Base-by-base conservation (phyloP, 2,113 vertebrate genomes). In the Fregetta grallaria region DNA sequence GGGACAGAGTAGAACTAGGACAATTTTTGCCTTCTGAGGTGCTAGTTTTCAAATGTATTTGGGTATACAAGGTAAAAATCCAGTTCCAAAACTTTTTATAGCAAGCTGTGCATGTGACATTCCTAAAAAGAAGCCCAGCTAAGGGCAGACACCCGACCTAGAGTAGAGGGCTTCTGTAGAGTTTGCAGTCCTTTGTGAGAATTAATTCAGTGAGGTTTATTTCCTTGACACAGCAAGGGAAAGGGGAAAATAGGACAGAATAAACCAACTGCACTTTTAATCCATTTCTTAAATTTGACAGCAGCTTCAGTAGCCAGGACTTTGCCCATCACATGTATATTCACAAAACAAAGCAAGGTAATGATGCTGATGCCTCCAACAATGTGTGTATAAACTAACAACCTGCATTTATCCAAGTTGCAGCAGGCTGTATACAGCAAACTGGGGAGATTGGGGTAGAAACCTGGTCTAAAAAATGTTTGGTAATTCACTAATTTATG, bases 291-390 rank as follows among this genome's bases (percentile, higher is more conserved):
- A 13, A 26, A 50, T 34, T 42, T 59, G 55, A 15, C 45, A 65
- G 68, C 5, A 3, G 18, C 45, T 61, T 55, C 47, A 34, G 38
- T 3, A 21, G 30, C 9, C 84, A 29, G 81, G 22, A 7, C 50
- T 66, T 59, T 27, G 38, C 25, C 63, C 44, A 30, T 22, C 30
- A 10, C 17, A 0, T 7, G n/a, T 4, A 1, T 4, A 4, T 26
- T 82, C 76, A 19, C 27, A 22, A 11, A 71, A 9, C 32, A 42
- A 78, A 73, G 40, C 25, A 3, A 26, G 56, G 56, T 10, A 2
- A 4, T 2, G 12, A 6, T 49, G 61, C 63, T 27, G 49, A 2
- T 30, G 17, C 56, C 27, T 56, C 56, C 65, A 42, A 6, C 17
- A 9, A 10, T 0, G 5, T 3, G 11, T 5, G 3, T 8, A 1